Conservation (phyloP, 1,140 invertebrate genomes). For the Cepaea nemoralis region DNA sequence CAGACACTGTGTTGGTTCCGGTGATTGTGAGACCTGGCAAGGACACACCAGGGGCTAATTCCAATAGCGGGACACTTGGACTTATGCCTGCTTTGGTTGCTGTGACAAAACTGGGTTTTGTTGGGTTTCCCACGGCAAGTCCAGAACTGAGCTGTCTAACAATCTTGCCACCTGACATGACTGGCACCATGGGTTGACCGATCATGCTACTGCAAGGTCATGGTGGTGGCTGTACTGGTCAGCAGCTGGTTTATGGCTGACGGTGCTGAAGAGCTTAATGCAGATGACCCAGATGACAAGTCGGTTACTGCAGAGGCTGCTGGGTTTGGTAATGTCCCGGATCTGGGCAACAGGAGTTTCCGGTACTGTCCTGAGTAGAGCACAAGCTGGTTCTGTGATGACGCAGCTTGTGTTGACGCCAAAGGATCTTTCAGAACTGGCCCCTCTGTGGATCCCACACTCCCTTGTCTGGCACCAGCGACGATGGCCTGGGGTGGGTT, state of each 20-base stretch:
- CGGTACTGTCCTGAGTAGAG: background rate
- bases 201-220: conserved; percentile 42
- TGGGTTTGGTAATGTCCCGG: conserved; percentile 8
- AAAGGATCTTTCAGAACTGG: conserved; percentile 8
- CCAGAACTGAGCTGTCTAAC: conserved; percentile 5
- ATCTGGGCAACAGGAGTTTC: conserved; percentile 39
- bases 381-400: background rate
- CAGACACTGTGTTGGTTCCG: conserved; percentile 18
- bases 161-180: conserved; percentile 18
- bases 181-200: conserved; percentile 51
- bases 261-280: background rate
- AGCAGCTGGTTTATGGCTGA: background rate
- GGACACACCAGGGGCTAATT: conserved; percentile 14
- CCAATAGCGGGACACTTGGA: conserved; percentile 33
- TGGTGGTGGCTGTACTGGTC: conserved; percentile 2
- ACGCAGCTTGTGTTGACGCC: background rate
- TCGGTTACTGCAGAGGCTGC: conserved; percentile 6
- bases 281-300: background rate
- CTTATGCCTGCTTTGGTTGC: conserved; percentile 26
- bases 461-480: conserved; percentile 3
- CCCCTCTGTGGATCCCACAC: background rate
- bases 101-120: background rate
- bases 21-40: conserved; percentile 29
- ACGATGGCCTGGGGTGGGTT: background rate
- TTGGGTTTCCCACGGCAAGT: background rate